Conservation (phyloP, 1,140 invertebrate species). For the Reticulitermes speratus region DNA sequence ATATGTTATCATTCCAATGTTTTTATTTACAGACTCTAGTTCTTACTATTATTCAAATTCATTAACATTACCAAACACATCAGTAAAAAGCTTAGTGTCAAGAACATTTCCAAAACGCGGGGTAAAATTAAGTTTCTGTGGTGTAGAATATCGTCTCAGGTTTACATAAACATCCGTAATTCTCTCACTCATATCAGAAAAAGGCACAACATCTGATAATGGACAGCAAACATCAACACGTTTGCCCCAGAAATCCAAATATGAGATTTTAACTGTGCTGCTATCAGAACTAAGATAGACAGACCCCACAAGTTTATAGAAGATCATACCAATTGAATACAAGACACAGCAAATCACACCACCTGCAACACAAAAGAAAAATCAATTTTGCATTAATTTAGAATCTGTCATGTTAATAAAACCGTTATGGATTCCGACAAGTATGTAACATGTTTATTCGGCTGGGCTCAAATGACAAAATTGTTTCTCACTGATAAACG, state of each 20-base stretch:
- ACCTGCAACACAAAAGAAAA: conserved; percentile 35
- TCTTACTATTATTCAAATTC: too few species aligned
- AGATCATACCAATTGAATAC: conserved; percentile 44
- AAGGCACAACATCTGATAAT: conserved; percentile 49
- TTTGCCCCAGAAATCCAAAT: conserved; percentile 56
- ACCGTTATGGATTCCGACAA: too few species aligned
- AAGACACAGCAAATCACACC: not conserved
- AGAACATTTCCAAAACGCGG: conserved; percentile 20
- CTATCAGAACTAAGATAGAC: conserved; percentile 56
- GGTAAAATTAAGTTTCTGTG: conserved; percentile 18
- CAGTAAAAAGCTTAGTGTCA: conserved; percentile 20
- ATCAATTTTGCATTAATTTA: not conserved
- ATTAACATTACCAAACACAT: conserved; percentile 28
- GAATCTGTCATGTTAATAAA: too few species aligned
- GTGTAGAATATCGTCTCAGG: conserved; percentile 29
- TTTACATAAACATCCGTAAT: conserved; percentile 27
- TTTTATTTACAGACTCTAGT: not conserved
- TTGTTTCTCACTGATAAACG: too few species aligned
- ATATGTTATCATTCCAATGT: too few species aligned
- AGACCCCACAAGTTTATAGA: conserved; percentile 54
- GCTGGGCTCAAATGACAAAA: too few species aligned
- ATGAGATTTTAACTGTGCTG: conserved; percentile 54
- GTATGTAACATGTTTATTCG: too few species aligned
- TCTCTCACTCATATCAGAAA: conserved; percentile 45
- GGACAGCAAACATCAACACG: conserved; percentile 51